These are phyloP conservation scores for Ceratothoa steindachneri DNA, from an alignment of 2,888 invertebrate genomes.

Conservation along the genomic window DNA sequence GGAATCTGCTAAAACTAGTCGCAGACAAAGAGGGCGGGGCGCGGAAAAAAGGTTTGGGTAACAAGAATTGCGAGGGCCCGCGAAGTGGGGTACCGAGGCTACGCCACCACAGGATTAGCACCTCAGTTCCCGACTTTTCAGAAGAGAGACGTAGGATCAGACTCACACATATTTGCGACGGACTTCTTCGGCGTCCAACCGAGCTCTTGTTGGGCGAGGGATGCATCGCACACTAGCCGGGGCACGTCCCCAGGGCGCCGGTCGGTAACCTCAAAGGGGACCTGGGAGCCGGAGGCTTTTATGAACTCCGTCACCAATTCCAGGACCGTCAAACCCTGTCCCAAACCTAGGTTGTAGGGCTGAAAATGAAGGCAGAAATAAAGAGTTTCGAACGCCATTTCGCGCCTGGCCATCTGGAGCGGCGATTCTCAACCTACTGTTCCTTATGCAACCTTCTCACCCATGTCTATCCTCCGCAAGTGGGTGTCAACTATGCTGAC, in stretches of 20 bases:
- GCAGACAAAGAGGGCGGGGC: too few species aligned
- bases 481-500: too few species aligned
- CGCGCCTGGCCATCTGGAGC: too few species aligned
- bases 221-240: constrained; percentile 51
- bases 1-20: too few species aligned
- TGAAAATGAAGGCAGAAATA: constrained; percentile 48
- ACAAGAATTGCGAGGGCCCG: not conserved
- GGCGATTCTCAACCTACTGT: too few species aligned
- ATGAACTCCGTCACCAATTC: constrained; percentile 60
- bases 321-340: constrained; percentile 59
- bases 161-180: constrained; percentile 52
- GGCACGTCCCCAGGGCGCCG: constrained; percentile 59
- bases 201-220: constrained; percentile 49
- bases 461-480: too few species aligned
- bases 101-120: too few species aligned
- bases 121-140: too few species aligned
- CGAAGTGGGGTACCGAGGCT: too few species aligned
- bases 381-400: too few species aligned
- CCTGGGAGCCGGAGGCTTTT: constrained; percentile 57
- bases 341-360: constrained; percentile 60
- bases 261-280: constrained; percentile 54
- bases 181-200: constrained; percentile 51
- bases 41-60: not conserved
- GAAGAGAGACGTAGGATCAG: too few species aligned
- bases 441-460: too few species aligned